phyloP scores from a whole-genome alignment of 2,797 vertebrate genomes.

The Anabas testudineus region DNA sequence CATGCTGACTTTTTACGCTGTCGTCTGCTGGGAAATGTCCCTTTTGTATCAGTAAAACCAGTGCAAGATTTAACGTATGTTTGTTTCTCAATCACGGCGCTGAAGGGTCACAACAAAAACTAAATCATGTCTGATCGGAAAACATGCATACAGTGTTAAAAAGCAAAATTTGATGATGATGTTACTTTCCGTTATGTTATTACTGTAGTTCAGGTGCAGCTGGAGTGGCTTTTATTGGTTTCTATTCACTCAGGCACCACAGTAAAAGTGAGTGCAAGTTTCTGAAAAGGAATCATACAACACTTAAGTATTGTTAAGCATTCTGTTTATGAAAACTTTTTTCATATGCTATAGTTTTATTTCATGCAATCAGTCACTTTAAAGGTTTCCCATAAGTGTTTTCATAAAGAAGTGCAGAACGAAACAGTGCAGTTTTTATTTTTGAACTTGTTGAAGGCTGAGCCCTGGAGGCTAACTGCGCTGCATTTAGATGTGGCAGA shows the following conservation, averaged over 20 bases:
- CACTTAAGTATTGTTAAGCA: constrained; percentile 7
- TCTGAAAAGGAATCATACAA: constrained; percentile 44
- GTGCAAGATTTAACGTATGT: not conserved
- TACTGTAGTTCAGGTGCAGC: constrained; percentile 31
- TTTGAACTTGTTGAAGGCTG: constrained; percentile 16
- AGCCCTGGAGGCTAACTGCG: not conserved
- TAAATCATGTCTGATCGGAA: not conserved
- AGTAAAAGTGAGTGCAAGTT: constrained; percentile 33
- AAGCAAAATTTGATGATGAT: not conserved
- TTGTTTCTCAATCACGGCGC: not conserved
- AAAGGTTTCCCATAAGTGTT: constrained; percentile 7
- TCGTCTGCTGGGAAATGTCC: not conserved
- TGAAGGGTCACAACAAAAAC: not conserved
- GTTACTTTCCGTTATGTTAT: constrained; percentile 8
- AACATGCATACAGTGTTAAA: not conserved
- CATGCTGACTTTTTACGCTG: constrained; percentile 19
- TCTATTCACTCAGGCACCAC: constrained; percentile 24
- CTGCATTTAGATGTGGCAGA: constrained; percentile 40
- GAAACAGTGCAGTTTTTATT: not conserved
- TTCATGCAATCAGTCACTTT: constrained; percentile 26
- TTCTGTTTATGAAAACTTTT: constrained; percentile 21
- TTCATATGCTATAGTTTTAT: constrained; percentile 20
- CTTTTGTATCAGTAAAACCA: not conserved
- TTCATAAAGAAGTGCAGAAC: constrained; percentile 22
- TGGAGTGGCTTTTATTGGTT: constrained; percentile 46